phyloP scores from a whole-genome alignment of 2,888 invertebrate genomes.

The Autographa gamma region DNA sequence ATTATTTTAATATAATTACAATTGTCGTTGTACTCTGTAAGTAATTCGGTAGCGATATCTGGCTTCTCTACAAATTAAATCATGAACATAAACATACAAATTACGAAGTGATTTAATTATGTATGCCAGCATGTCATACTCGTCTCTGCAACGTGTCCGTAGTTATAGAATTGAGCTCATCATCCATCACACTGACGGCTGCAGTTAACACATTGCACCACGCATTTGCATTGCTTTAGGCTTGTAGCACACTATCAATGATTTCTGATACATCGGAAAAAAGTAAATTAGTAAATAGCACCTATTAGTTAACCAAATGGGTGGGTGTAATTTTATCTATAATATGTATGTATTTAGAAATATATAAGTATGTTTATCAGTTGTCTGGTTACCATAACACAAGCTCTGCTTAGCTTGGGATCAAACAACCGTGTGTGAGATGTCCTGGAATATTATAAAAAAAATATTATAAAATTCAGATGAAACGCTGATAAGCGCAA shows the following conservation, averaged over 20 bases:
- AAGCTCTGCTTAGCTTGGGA: no score
- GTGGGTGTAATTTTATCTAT: no score
- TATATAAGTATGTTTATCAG: no score
- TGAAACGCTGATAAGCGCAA: no score
- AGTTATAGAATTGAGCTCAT: conserved; percentile 26
- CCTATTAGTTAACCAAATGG: no score
- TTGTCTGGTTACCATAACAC: no score
- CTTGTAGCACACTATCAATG: conserved; percentile 7
- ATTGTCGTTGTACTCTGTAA: no score
- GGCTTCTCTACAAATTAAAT: background rate
- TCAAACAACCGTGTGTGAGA: no score
- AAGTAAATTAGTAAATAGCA: background rate
- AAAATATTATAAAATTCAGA: no score
- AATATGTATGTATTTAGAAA: no score
- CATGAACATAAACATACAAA: background rate
- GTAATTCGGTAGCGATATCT: background rate
- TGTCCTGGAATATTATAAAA: no score
- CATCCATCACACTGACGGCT: conserved; percentile 41
- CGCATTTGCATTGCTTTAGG: conserved; percentile 18
- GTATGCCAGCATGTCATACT: conserved; percentile 10
- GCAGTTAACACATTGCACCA: conserved; percentile 3
- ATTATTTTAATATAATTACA: no score
- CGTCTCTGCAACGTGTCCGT: conserved; percentile 10
- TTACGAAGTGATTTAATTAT: background rate
- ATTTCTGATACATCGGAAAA: background rate